Evolutionary conservation across 2,113 vertebrate species (phyloP).

Genomic region (Cinclus mexicanus): DNA sequence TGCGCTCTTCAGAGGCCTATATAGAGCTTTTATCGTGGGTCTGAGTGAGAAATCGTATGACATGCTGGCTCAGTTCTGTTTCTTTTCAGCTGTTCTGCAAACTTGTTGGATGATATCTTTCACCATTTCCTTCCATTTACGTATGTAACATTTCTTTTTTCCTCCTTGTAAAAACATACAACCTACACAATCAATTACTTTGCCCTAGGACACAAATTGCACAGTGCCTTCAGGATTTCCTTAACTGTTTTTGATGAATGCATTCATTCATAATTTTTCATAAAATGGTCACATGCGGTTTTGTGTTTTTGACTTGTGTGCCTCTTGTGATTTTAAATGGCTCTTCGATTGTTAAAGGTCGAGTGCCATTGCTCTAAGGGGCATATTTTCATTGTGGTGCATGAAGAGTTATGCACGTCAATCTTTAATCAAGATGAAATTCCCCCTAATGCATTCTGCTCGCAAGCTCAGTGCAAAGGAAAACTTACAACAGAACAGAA

Average conservation of each 20-base stretch:
- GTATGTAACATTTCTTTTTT: not conserved
- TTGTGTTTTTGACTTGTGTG: constrained; percentile 21
- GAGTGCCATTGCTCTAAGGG: constrained; percentile 3
- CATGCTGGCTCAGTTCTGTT: not conserved
- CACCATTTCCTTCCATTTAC: not conserved
- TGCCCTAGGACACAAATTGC: not conserved
- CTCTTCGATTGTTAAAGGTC: constrained; percentile 9
- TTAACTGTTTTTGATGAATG: constrained; percentile 24
- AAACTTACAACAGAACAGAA: constrained; percentile 29
- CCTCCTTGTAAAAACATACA: constrained; percentile 34
- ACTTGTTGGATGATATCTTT: constrained; percentile 27
- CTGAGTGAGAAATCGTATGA: constrained; percentile 22
- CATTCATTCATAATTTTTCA: constrained; percentile 25
- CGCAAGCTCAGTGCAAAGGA: not conserved
- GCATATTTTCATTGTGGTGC: constrained; percentile 4
- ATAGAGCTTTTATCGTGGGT: constrained; percentile 44
- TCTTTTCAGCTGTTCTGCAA: constrained; percentile 5
- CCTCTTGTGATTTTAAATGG: constrained; percentile 38
- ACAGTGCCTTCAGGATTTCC: not conserved
- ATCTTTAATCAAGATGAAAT: constrained; percentile 60
- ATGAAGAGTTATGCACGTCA: not conserved
- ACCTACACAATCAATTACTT: constrained; percentile 8
- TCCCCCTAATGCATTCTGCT: not conserved
- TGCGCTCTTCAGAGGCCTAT: constrained; percentile 22
- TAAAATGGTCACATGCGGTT: not conserved